These are phyloP conservation scores for Catotricha subobsoleta DNA, from an alignment of 2,888 invertebrate genomes.

Conservation along the genomic window DNA sequence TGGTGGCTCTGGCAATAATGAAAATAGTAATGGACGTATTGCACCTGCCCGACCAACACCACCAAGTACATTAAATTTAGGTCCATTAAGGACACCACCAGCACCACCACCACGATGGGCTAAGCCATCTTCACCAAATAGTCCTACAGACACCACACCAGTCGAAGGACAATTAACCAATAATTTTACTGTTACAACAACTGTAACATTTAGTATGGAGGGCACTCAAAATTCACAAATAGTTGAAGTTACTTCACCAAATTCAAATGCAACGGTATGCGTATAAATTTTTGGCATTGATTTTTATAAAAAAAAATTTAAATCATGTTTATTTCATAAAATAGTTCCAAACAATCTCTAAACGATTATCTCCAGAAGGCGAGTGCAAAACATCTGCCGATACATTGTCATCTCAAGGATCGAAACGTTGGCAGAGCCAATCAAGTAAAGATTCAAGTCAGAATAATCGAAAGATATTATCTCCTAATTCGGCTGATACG, in stretches of 20 bases:
- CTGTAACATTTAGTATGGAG: conserved; percentile 61
- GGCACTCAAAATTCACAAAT: conserved; percentile 18
- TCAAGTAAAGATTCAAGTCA: conserved; percentile 36
- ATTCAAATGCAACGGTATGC: conserved; percentile 16
- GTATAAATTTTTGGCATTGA: neutral
- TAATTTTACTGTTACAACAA: conserved; percentile 70
- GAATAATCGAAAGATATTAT: conserved; percentile 32
- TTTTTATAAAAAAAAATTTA: neutral
- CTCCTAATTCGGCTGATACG: conserved; percentile 27
- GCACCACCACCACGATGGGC: conserved; percentile 75
- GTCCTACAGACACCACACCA: conserved; percentile 23
- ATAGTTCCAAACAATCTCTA: conserved; percentile 41
- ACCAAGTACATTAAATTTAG: conserved; percentile 62
- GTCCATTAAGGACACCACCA: conserved; percentile 41
- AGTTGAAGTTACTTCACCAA: conserved; percentile 27
- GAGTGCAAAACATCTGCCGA: conserved; percentile 30
- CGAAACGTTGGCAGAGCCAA: conserved; percentile 24
- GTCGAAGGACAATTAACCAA: conserved; percentile 35
- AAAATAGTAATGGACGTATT: conserved; percentile 33
- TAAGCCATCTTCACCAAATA: conserved; percentile 45
- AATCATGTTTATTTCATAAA: neutral
- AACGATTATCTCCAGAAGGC: conserved; percentile 53
- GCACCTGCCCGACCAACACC: conserved; percentile 59
- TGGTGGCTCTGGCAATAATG: conserved; percentile 18
- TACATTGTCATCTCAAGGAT: conserved; percentile 45